A percentile compares a stretch with the other conserved stretches of the same genome.
These are phyloP conservation scores for Ctenoplectra terminalis DNA, from an alignment of 1,140 invertebrate genomes.

Conservation along the genomic window DNA sequence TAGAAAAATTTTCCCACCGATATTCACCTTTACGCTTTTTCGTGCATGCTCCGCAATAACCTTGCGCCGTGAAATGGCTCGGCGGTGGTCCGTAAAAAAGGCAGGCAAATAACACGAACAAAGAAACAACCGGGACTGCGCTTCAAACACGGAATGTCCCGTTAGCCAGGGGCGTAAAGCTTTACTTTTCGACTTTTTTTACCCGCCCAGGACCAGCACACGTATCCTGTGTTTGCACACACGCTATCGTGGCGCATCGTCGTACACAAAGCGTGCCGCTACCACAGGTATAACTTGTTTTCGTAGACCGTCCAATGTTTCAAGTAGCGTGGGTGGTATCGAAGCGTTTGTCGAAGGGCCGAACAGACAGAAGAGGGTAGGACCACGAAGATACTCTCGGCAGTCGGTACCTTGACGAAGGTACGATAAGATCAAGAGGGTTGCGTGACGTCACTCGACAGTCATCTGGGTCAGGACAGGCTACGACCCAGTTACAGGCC, in stretches of 20 bases:
- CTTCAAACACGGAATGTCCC: not conserved
- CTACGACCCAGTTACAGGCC: conserved; percentile 76
- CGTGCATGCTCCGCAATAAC: not conserved
- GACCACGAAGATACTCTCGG: not conserved
- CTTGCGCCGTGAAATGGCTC: not conserved
- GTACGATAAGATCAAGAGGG: conserved; percentile 50
- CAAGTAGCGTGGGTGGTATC: not conserved
- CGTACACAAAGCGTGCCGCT: not conserved
- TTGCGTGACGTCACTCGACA: conserved; percentile 76
- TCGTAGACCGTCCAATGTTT: too few species aligned
- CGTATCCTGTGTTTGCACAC: not conserved
- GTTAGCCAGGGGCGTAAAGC: not conserved
- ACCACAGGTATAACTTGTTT: not conserved
- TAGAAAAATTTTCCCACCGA: not conserved
- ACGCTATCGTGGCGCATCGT: not conserved
- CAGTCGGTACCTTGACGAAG: conserved; percentile 20
- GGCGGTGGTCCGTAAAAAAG: not conserved
- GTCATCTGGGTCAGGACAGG: conserved; percentile 80
- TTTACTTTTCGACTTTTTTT: not conserved
- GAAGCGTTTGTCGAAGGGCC: conserved; percentile 9
- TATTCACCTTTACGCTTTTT: not conserved
- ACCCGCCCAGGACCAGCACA: not conserved
- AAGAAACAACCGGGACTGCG: not conserved
- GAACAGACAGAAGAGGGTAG: not conserved
- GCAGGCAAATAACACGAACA: not conserved